Percentiles rank a stretch among this genome's conserved stretches.
Conservation (phyloP, 2,888 invertebrate genomes). For the Papilio demoleus region DNA sequence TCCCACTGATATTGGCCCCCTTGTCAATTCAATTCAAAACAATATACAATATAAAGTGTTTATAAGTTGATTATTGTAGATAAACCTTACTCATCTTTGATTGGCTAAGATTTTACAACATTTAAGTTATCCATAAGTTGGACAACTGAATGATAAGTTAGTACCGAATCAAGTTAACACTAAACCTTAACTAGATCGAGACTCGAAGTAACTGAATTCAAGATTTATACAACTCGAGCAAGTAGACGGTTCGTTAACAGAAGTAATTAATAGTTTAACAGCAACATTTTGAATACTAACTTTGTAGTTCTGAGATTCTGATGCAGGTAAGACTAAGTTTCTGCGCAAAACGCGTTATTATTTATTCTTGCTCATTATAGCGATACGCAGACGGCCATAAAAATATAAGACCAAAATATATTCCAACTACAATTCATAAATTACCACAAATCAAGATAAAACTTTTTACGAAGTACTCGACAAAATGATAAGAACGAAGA, state of each 20-base stretch:
- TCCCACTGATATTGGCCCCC: no score
- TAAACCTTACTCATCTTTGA: background rate
- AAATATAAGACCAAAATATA: no score
- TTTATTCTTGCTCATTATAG: no score
- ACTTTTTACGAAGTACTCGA: conserved; percentile 5
- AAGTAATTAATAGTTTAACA: conserved; percentile 22
- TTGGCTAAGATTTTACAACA: background rate
- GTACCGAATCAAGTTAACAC: conserved; percentile 7
- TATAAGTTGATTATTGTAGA: no score
- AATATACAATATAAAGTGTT: no score
- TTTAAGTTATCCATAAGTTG: conserved; percentile 4
- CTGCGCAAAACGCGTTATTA: no score
- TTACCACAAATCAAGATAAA: conserved; percentile 15
- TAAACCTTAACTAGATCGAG: conserved; percentile 9
- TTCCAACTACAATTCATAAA: conserved; percentile 20
- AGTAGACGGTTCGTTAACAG: conserved; percentile 19
- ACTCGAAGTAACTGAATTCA: conserved; percentile 12
- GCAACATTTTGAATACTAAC: background rate
- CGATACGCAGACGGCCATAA: no score
- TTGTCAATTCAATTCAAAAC: no score
- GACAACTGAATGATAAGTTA: conserved; percentile 4
- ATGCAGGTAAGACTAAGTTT: background rate
- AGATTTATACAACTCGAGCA: conserved; percentile 4
- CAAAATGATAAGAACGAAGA: background rate
- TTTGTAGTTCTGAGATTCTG: background rate